These are phyloP conservation scores for Drosophila nigrodunni DNA, from an alignment of 1,140 invertebrate genomes.

Conservation along the genomic window DNA sequence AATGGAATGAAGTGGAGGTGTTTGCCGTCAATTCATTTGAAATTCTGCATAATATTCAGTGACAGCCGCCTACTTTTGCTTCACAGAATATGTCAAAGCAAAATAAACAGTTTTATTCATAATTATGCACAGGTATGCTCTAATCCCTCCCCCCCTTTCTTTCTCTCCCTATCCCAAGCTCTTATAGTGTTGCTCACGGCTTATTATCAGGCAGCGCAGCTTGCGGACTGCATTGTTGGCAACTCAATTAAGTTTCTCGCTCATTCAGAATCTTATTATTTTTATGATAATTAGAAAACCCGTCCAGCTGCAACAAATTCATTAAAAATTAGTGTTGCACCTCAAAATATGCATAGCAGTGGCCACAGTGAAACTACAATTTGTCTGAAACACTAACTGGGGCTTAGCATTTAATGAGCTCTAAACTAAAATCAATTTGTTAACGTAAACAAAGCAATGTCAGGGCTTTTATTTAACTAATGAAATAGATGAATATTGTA, in stretches of 20 bases:
- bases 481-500: neutral
- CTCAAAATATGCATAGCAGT: constrained; percentile 30
- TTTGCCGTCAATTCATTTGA: constrained; percentile 59
- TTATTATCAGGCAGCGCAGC: constrained; percentile 57
- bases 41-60: constrained; percentile 76
- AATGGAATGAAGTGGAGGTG: no score
- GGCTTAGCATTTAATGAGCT: constrained; percentile 63
- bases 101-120: constrained; percentile 73
- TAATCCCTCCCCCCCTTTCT: neutral
- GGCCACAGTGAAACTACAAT: constrained; percentile 47
- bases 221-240: constrained; percentile 56
- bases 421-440: constrained; percentile 69
- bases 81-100: constrained; percentile 65
- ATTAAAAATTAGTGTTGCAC: neutral
- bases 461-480: neutral
- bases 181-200: constrained; percentile 38
- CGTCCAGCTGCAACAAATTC: constrained; percentile 4
- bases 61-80: constrained; percentile 20
- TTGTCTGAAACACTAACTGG: constrained; percentile 12
- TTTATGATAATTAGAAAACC: constrained; percentile 73
- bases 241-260: constrained; percentile 69
- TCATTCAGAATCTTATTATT: constrained; percentile 56
- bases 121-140: constrained; percentile 67
- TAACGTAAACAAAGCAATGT: constrained; percentile 48
- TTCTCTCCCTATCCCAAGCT: neutral